Percentiles rank a stretch among this genome's conserved stretches.
These are phyloP conservation scores for Picus viridis DNA, from an alignment of 2,797 vertebrate genomes.

Conservation along the genomic window DNA sequence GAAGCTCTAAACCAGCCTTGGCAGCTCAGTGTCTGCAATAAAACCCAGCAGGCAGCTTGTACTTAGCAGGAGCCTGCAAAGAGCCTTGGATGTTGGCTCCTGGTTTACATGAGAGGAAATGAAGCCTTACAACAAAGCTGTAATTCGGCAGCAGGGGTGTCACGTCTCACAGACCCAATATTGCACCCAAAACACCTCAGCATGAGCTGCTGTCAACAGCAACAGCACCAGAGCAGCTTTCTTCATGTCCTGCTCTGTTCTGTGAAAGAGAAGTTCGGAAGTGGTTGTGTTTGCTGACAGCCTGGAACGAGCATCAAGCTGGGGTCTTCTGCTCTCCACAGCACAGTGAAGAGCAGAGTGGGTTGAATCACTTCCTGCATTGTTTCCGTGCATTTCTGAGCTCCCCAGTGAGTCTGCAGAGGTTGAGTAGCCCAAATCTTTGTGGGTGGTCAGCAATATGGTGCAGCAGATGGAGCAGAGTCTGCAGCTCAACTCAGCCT, in stretches of 20 bases:
- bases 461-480: background rate
- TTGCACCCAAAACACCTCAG: background rate
- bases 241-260: background rate
- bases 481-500: background rate
- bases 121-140: background rate
- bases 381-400: rapidly evolving
- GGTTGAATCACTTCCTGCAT: background rate
- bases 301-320: background rate
- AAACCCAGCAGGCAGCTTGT: background rate
- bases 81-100: background rate
- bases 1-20: background rate
- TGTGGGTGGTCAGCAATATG: background rate
- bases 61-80: background rate
- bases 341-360: background rate
- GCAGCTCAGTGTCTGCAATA: background rate
- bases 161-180: background rate
- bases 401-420: background rate
- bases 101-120: background rate
- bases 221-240: rapidly evolving
- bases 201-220: background rate
- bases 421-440: background rate
- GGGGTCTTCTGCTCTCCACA: background rate
- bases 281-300: background rate
- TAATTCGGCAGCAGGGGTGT: background rate
- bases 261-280: background rate